Percentiles rank a stretch among this genome's conserved stretches.
Evolutionary conservation across 2,888 invertebrate genomes (phyloP).

Genomic region (Nebria salina): DNA sequence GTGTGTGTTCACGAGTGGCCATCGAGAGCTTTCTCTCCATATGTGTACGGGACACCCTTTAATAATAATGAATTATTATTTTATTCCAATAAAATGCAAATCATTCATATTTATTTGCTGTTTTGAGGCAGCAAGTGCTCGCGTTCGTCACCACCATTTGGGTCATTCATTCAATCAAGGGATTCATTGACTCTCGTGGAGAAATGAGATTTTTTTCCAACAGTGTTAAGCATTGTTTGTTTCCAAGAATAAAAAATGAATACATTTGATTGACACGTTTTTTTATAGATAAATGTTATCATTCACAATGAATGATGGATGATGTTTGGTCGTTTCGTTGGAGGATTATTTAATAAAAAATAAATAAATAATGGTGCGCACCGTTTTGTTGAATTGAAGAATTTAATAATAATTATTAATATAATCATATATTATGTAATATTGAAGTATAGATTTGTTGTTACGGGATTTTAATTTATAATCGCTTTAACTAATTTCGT

Average conservation of each 20-base stretch:
- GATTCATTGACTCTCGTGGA: neutral
- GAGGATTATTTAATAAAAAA: neutral
- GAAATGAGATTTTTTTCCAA: neutral
- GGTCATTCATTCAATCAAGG: too few species aligned
- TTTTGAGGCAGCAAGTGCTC: too few species aligned
- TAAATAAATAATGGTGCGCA: neutral
- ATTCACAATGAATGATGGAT: neutral
- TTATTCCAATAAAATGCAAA: neutral
- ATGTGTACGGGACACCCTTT: neutral
- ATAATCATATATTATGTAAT: too few species aligned
- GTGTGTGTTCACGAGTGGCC: neutral
- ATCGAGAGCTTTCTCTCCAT: neutral
- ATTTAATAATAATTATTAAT: too few species aligned
- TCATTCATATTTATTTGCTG: neutral
- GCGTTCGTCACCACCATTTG: too few species aligned
- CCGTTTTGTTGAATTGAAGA: too few species aligned
- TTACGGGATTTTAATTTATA: too few species aligned
- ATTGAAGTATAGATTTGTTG: too few species aligned
- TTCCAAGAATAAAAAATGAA: neutral
- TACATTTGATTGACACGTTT: neutral
- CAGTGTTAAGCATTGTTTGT: neutral
- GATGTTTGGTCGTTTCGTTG: neutral
- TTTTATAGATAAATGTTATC: slow-evolving; percentile 5
- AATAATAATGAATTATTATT: neutral
- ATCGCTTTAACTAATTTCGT: too few species aligned